Evolutionary conservation across 30 jellyfish, hydroid and myxozoan genomes (phyloP).

Genomic region (Sanderia malayensis): DNA sequence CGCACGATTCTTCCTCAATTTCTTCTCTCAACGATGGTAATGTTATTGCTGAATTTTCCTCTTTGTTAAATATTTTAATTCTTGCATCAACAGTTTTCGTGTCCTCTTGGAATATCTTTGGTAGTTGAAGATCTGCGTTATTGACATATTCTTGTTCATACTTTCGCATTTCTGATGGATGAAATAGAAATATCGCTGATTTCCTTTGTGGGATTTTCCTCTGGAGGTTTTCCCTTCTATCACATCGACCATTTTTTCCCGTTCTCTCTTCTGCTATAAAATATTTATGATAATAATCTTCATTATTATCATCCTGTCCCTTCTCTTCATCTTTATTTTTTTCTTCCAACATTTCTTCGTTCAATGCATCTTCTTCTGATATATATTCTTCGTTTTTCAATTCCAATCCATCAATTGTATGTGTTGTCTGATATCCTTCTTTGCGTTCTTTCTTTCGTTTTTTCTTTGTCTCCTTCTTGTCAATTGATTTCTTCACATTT

Average conservation of each 20-base stretch:
- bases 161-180: constrained; percentile 4
- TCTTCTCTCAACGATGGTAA: not conserved
- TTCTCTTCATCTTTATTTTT: not conserved
- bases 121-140: not conserved
- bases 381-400: not conserved
- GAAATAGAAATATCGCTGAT: not conserved
- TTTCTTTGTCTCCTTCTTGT: not conserved
- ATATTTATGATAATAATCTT: no score
- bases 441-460: not conserved
- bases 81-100: not conserved
- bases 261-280: no score
- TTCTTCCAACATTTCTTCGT: not conserved
- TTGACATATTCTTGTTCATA: not conserved
- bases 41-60: not conserved
- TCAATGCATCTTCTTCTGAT: not conserved
- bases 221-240: no score
- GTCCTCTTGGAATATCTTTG: not conserved
- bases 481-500: not conserved
- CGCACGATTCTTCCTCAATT: not conserved
- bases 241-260: no score
- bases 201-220: not conserved
- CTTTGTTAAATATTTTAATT: not conserved
- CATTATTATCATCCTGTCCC: no score
- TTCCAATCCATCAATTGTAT: no score
- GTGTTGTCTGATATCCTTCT: no score